Base-by-base conservation (phyloP, 2,888 invertebrate genomes). In the Erebia epiphron region DNA sequence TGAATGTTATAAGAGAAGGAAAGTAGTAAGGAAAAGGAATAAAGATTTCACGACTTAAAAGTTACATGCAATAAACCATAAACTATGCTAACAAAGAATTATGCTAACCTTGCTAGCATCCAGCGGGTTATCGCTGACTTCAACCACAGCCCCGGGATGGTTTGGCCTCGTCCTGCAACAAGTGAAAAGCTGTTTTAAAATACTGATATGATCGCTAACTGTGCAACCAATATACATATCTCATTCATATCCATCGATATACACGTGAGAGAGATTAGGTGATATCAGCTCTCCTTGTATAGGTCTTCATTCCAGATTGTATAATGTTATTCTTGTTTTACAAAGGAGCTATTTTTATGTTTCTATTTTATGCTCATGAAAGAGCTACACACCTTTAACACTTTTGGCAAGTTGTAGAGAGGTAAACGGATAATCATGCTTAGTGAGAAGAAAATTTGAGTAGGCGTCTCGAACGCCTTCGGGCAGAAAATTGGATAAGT, bases 101-200 rank as follows among this genome's bases (percentile, higher is more conserved):
- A 57, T 18, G 21, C 89, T 91, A 94, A 99, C 98, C 96, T 99
- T 99, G 94, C 97, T 98, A 80, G 98, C 95, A 93, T 99, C 99
- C 85, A 97, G 94, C 75, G 99, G 99, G 94, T 98, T 99, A 94
- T 99, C 99, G 94, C 98, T 97, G 85, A 99, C 95, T 92, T 98
- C 98, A 81, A 99, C 97, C 80, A 99, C 98, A 76, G 98, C 94
- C 74, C 99, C 99, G 70, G 99, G 99, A 94, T 99, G 99, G 80
- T 97, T 98, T 93, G 97, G 98, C 86, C 98, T 95, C 85, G 97
- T 97, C 81, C 99, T 99, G 94, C 73, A 95, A 96, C 84, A 56
- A 57, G 10, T n/a, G 13, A 64, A 64, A 16, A 14, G 11, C 11
- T 2, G 1, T 50, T 49, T 50, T 35, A 35, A 63, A 21, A 14